phyloP scores from a whole-genome alignment of 1,140 invertebrate genomes.

The Eriosoma lanigerum region DNA sequence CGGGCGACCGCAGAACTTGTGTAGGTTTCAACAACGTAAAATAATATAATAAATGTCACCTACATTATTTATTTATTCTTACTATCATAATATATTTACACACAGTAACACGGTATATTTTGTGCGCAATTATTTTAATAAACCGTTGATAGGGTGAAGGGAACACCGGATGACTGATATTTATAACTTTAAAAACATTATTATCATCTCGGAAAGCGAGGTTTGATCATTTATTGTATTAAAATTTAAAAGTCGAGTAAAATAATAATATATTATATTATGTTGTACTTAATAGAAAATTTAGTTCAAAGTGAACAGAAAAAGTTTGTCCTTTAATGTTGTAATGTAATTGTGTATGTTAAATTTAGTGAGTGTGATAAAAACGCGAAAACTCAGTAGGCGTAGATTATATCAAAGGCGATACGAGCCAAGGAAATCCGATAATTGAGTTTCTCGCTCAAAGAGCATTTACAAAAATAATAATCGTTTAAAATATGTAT shows the following conservation, averaged over 20 bases:
- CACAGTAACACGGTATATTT: neutral
- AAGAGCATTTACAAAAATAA: too few species aligned
- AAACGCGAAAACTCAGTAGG: neutral
- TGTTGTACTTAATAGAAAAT: slow-evolving; percentile 21
- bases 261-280: slow-evolving; percentile 9
- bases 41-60: neutral
- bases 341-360: neutral
- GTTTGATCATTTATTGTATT: slow-evolving; percentile 1
- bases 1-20: neutral
- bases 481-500: too few species aligned
- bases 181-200: neutral
- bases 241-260: too few species aligned
- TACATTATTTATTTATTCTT: neutral
- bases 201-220: neutral
- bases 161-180: neutral
- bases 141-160: neutral
- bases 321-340: neutral
- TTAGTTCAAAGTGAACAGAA: neutral
- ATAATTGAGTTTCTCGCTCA: too few species aligned
- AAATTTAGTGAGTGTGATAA: neutral
- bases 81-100: neutral
- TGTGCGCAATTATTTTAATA: neutral
- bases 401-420: too few species aligned
- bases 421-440: too few species aligned
- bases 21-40: neutral